Evolutionary conservation across 2,797 vertebrate genomes (phyloP).

Genomic region (Acipenser ruthenus): DNA sequence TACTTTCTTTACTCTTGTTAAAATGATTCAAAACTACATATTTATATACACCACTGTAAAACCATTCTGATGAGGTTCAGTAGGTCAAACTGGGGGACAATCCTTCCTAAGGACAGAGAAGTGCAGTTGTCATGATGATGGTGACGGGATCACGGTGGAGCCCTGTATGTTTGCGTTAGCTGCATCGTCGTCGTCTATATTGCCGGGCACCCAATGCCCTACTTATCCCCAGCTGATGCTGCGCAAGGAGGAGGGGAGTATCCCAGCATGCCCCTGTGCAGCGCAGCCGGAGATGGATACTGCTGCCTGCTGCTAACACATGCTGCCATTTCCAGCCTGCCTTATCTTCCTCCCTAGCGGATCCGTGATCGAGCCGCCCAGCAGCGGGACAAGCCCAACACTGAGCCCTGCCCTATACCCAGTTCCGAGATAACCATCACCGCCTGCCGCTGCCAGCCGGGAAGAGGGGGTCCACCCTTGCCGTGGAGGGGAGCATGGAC

Average conservation of each 20-base stretch:
- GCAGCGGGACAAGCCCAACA: slow-evolving; percentile 5
- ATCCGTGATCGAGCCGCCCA: slow-evolving; percentile 17
- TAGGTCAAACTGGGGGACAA: no score
- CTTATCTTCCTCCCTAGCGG: slow-evolving; percentile 25
- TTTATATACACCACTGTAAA: no score
- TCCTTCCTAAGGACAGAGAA: no score
- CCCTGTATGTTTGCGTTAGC: slow-evolving; percentile 16
- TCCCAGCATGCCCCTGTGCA: slow-evolving; percentile 52
- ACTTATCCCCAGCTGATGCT: slow-evolving; percentile 55
- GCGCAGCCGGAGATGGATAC: slow-evolving; percentile 11
- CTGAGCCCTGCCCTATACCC: not conserved
- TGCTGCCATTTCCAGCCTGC: slow-evolving; percentile 30
- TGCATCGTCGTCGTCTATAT: slow-evolving; percentile 11
- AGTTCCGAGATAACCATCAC: slow-evolving; percentile 1
- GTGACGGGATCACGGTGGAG: not conserved
- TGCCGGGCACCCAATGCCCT: slow-evolving; percentile 41
- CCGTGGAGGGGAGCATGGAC: slow-evolving; percentile 53
- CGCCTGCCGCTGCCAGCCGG: slow-evolving; percentile 27
- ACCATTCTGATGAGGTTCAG: no score
- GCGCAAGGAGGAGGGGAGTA: slow-evolving; percentile 48
- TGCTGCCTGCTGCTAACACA: slow-evolving; percentile 26
- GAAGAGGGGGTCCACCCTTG: slow-evolving; percentile 34
- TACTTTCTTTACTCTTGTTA: no score
- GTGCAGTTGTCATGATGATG: not conserved
- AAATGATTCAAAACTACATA: no score